A percentile compares a stretch with the other conserved stretches of the same genome.
phyloP scores from a whole-genome alignment of 2,888 invertebrate species.

The Nesidiocoris tenuis region DNA sequence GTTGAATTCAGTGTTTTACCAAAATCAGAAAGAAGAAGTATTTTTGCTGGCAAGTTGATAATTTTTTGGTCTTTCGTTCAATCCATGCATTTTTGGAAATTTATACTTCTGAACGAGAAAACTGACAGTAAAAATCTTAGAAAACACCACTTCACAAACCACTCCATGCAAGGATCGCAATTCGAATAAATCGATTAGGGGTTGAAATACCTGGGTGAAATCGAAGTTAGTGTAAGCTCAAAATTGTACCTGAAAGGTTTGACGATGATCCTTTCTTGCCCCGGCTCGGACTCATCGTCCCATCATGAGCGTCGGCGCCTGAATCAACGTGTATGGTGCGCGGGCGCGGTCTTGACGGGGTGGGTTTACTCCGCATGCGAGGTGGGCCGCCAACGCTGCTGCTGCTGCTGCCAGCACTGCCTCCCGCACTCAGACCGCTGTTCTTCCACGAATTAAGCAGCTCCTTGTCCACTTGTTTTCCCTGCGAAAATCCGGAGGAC shows the following conservation, averaged over 20 bases:
- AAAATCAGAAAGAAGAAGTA: too few relatives aligned
- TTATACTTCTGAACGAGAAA: too few relatives aligned
- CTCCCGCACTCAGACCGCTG: conserved; percentile 45
- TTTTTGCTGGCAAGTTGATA: too few relatives aligned
- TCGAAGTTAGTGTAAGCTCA: not conserved
- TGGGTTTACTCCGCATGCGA: conserved; percentile 66
- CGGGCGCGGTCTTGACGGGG: conserved; percentile 69
- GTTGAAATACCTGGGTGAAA: not conserved
- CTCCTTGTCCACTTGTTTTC: conserved; percentile 76
- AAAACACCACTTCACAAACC: too few relatives aligned
- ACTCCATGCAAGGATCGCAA: too few relatives aligned
- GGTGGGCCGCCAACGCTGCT: conserved; percentile 53
- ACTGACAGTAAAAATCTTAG: too few relatives aligned
- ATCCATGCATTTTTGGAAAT: too few relatives aligned
- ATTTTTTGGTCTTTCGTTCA: too few relatives aligned
- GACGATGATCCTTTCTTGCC: conserved; percentile 79
- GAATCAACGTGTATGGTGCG: conserved; percentile 90
- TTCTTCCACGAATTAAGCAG: conserved; percentile 61
- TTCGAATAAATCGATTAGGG: too few relatives aligned
- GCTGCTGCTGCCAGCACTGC: conserved; percentile 42
- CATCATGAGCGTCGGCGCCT: conserved; percentile 74
- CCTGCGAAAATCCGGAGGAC: conserved; percentile 59
- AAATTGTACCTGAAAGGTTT: conserved; percentile 71
- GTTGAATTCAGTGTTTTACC: too few relatives aligned
- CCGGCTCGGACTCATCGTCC: conserved; percentile 68